These are phyloP conservation scores for Chelonus insularis DNA, from an alignment of 1,140 invertebrate genomes.

Conservation along the genomic window DNA sequence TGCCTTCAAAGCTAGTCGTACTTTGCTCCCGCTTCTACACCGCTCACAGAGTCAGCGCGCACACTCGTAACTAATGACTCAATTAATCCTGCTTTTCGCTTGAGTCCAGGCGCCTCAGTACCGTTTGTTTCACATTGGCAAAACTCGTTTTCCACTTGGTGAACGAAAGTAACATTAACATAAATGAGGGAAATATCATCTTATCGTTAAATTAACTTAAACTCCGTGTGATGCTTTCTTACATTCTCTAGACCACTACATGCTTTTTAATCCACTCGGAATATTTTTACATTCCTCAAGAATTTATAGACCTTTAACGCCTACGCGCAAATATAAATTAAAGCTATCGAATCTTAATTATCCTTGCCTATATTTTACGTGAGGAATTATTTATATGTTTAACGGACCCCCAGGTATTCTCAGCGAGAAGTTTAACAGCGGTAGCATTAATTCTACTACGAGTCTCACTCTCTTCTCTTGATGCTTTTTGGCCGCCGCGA, in stretches of 20 bases:
- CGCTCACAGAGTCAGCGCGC: slow-evolving; percentile 6
- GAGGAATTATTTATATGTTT: slow-evolving; percentile 11
- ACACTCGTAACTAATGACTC: slow-evolving; percentile 36
- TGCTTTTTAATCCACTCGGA: not conserved
- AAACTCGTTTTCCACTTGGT: slow-evolving; percentile 16
- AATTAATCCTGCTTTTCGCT: slow-evolving; percentile 36
- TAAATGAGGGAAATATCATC: too few relatives aligned
- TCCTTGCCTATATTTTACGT: not conserved
- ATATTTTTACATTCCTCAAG: not conserved
- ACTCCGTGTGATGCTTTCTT: too few relatives aligned
- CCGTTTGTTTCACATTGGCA: slow-evolving; percentile 23
- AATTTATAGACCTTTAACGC: slow-evolving; percentile 19
- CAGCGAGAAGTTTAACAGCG: slow-evolving; percentile 21
- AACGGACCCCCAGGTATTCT: slow-evolving; percentile 18
- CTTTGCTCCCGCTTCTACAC: not conserved
- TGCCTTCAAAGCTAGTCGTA: not conserved
- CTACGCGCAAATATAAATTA: slow-evolving; percentile 17
- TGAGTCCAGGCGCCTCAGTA: slow-evolving; percentile 19
- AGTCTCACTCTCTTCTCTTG: slow-evolving; percentile 1
- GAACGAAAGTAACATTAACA: not conserved
- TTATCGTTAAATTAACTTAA: too few relatives aligned
- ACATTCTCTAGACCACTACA: too few relatives aligned
- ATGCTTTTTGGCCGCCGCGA: slow-evolving; percentile 15
- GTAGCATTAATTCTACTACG: slow-evolving; percentile 18
- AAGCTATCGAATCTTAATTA: slow-evolving; percentile 19